Percentiles rank a stretch among this genome's conserved stretches.
These are phyloP conservation scores for Heliconius cydno DNA, from an alignment of 2,888 invertebrate species.

Conservation along the genomic window DNA sequence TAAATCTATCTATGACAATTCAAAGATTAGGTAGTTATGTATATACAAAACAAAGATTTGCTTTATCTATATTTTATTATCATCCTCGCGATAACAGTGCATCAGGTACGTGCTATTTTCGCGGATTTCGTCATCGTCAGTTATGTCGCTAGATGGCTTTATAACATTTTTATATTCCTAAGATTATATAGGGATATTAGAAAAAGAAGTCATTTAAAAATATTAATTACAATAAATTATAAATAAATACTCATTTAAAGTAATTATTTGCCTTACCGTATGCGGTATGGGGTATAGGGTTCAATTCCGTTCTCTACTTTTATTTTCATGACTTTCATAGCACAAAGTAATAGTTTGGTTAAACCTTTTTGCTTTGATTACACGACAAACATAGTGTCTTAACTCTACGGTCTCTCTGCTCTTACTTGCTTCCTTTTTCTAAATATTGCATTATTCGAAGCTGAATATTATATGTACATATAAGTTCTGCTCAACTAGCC, in stretches of 20 bases:
- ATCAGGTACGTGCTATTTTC: conserved; percentile 39
- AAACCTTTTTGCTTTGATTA: too few species aligned
- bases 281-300: too few species aligned
- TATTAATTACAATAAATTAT: not conserved
- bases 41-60: conserved; percentile 9
- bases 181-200: too few species aligned
- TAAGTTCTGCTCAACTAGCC: not conserved
- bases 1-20: not conserved
- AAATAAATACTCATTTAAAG: not conserved
- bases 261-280: too few species aligned
- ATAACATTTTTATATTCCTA: not conserved
- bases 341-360: too few species aligned
- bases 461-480: not conserved
- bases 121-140: conserved; percentile 31
- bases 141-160: not conserved
- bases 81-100: conserved; percentile 37
- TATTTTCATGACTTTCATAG: too few species aligned
- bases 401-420: not conserved
- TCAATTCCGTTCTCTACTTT: too few species aligned
- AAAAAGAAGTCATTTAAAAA: not conserved
- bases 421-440: not conserved
- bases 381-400: not conserved
- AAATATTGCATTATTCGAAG: not conserved
- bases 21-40: not conserved
- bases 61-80: conserved; percentile 32